Conservation (phyloP, 2,797 vertebrate genomes). For the Lates japonicus region DNA sequence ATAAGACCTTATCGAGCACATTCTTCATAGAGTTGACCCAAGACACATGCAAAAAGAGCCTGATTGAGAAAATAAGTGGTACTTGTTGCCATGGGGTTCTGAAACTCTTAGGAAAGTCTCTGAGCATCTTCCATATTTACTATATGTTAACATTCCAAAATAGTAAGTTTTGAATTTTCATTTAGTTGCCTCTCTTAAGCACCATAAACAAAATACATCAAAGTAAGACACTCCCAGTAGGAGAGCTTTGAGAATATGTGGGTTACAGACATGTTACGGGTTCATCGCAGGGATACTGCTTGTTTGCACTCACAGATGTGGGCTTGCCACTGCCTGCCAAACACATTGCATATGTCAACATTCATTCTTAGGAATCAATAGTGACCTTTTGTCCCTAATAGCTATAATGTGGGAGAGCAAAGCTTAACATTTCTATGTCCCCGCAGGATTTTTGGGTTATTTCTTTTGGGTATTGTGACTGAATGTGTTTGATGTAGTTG, state of each 20-base stretch:
- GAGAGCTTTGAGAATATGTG: conserved; percentile 29
- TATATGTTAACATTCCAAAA: neutral
- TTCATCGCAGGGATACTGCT: conserved; percentile 51
- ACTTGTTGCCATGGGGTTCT: conserved; percentile 32
- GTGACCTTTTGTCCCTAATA: conserved; percentile 64
- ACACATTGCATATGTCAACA: conserved; percentile 68
- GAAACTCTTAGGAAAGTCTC: neutral
- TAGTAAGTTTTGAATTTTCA: neutral
- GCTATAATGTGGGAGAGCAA: conserved; percentile 57
- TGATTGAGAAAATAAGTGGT: conserved; percentile 16
- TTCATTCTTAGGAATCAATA: conserved; percentile 64
- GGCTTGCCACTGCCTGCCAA: conserved; percentile 61
- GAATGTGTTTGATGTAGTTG: conserved; percentile 42
- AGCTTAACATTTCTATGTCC: conserved; percentile 43
- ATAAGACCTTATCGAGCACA: neutral
- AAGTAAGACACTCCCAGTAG: conserved; percentile 29
- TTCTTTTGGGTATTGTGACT: conserved; percentile 31
- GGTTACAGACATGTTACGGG: conserved; percentile 51
- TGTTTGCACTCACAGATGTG: conserved; percentile 64
- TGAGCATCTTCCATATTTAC: neutral
- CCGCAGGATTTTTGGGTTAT: conserved; percentile 29
- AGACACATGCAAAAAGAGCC: neutral
- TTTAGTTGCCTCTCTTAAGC: neutral
- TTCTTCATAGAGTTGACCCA: neutral
- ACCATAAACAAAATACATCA: conserved; percentile 9